Base-by-base conservation (phyloP, 2,888 invertebrate species). In the Sesia apiformis region DNA sequence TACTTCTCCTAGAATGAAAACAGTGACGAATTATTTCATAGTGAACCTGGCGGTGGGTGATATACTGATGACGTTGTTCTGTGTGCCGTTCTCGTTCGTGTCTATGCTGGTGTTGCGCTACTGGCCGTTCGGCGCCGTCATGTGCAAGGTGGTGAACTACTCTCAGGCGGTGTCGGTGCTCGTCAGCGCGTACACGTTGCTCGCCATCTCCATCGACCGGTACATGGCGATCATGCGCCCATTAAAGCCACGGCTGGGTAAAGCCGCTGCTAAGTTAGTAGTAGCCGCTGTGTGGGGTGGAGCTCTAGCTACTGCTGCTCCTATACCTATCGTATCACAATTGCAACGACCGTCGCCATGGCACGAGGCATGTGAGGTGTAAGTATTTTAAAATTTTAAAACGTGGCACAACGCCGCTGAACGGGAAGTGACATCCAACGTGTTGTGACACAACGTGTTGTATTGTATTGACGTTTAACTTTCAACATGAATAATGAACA, bases 171-270 rank as follows among this genome's bases (percentile, higher is more conserved):
- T 93, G 39, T 93, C 93, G 38, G 94, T 93, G 53, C 86, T 93
- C 65, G 93, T 95, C 58, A 94, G 94, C 67, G 94, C 95, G 0
- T 96, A 96, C 76, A 95, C 96, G 0, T 80, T 96, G 65, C 94
- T 96, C 23, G 95, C 95, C 46, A 95, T 96, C 69, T 95, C 95
- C 68, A 90, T 95, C 51, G 96, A 96, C 81, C 91, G 96, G 23
- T 96, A 94, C 72, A 91, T 94, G 67, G 95, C 95, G 53, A 95
- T 96, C 62, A 92, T 95, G 90, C 94, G 94, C 90, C 96, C 96
- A 0, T 78, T 96, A 53, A 90, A 92, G 63, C 95, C 94, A 3
- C 87, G 95, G 53, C 91, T 95, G 72, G 93, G 94, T 42, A 93
- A 94, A 69, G 90, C 63, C 3, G 63, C 65, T 50, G 93, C 93